phyloP scores from a whole-genome alignment of 2,113 vertebrate species.

The Mastomys coucha region DNA sequence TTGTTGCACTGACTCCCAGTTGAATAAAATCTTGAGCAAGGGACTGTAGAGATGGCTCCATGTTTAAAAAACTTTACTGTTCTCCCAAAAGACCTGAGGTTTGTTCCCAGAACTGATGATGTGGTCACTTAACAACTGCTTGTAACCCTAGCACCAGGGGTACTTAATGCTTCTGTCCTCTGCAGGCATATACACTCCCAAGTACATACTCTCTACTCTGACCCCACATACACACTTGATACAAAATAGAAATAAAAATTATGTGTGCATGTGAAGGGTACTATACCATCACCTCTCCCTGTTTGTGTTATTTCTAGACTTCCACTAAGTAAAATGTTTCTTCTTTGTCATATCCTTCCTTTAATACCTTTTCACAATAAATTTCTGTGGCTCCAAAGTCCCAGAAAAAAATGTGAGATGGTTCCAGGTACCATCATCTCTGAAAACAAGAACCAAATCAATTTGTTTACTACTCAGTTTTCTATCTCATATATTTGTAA shows the following conservation, averaged over 20 bases:
- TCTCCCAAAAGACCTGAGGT: neutral
- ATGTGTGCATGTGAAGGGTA: neutral
- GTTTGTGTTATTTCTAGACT: neutral
- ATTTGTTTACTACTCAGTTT: neutral
- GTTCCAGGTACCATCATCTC: neutral
- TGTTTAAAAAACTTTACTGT: neutral
- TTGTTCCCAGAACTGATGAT: neutral
- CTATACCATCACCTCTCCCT: neutral
- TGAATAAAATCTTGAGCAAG: neutral
- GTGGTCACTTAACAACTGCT: neutral
- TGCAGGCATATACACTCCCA: neutral
- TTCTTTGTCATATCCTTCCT: neutral
- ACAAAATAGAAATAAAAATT: neutral
- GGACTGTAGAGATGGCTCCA: neutral
- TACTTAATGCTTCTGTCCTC: neutral
- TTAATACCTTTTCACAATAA: neutral
- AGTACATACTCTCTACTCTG: neutral
- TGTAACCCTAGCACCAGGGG: neutral
- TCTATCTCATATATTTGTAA: neutral
- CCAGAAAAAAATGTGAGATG: neutral
- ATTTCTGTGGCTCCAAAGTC: neutral
- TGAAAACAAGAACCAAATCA: neutral
- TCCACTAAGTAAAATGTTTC: neutral
- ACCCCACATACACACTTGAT: neutral
- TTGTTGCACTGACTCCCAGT: neutral